Evolutionary conservation across 2,113 vertebrate species (phyloP).

Genomic region (Polypterus bichir): DNA sequence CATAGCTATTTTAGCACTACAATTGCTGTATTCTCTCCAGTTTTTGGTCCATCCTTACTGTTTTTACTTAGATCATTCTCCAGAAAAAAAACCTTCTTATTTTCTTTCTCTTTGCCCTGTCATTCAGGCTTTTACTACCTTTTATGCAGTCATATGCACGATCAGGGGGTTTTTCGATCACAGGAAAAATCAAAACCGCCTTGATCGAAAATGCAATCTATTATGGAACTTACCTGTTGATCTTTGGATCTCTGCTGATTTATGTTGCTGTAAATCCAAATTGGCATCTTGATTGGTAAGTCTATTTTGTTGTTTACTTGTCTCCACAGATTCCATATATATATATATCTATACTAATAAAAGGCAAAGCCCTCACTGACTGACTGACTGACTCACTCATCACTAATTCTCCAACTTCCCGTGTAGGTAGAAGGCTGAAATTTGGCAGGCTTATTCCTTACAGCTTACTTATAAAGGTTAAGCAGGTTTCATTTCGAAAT

Average conservation of each 20-base stretch:
- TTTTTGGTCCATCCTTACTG: neutral
- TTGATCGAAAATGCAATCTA: conserved; percentile 89
- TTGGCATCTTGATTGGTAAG: conserved; percentile 72
- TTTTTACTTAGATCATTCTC: neutral
- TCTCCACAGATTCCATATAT: too few species aligned
- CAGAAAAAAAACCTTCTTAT: neutral
- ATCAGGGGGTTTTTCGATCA: conserved; percentile 77
- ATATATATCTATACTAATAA: too few species aligned
- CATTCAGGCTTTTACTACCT: conserved; percentile 75
- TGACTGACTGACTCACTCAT: too few species aligned
- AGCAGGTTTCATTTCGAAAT: too few species aligned
- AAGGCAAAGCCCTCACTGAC: too few species aligned
- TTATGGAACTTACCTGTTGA: conserved; percentile 83
- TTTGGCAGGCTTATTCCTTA: too few species aligned
- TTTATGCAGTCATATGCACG: conserved; percentile 91
- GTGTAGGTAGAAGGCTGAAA: too few species aligned
- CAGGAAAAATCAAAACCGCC: conserved; percentile 83
- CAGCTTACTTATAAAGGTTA: too few species aligned
- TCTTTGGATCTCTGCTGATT: conserved; percentile 83
- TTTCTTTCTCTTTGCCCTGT: conserved; percentile 4
- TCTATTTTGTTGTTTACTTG: conserved; percentile 8
- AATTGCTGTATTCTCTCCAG: too few species aligned
- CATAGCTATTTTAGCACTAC: too few species aligned
- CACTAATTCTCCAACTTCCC: too few species aligned
- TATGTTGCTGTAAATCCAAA: conserved; percentile 74